Evolutionary conservation across 1,140 invertebrate species (phyloP).

Genomic region (Nephotettix cincticeps): DNA sequence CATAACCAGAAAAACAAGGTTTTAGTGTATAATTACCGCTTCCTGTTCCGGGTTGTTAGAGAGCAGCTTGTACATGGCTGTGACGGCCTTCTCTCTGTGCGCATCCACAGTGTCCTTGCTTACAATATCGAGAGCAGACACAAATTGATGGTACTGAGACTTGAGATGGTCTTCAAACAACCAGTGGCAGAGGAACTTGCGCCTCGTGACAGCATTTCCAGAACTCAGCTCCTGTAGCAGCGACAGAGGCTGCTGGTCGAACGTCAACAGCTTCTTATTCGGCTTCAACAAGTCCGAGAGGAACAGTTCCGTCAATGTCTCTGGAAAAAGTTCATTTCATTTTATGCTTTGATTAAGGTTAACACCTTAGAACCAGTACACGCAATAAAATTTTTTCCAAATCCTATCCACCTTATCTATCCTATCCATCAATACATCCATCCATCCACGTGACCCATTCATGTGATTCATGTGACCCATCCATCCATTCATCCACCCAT

Average conservation of each 20-base stretch:
- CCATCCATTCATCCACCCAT: no score
- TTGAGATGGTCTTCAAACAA: conserved; percentile 86
- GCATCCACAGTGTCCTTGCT: conserved; percentile 70
- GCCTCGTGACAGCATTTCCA: conserved; percentile 46
- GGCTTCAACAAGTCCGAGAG: conserved; percentile 71
- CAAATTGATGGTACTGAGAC: conserved; percentile 69
- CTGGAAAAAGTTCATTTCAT: no score
- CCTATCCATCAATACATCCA: no score
- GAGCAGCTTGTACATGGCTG: conserved; percentile 75
- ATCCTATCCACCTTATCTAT: no score
- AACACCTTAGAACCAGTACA: no score
- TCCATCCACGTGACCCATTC: no score
- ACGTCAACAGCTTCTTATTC: conserved; percentile 67
- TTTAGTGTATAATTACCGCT: conserved; percentile 60
- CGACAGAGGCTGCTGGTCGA: conserved; percentile 64
- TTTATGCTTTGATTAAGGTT: no score
- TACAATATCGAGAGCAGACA: conserved; percentile 61
- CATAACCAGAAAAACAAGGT: no score
- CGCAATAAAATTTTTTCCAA: no score
- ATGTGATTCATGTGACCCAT: no score
- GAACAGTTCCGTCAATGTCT: conserved; percentile 76
- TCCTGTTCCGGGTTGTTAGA: conserved; percentile 86
- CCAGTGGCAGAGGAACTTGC: conserved; percentile 57
- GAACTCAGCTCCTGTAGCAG: conserved; percentile 38
- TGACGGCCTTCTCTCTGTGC: conserved; percentile 80